phyloP scores from a whole-genome alignment of 2,113 vertebrate genomes.

The Agapornis roseicollis region DNA sequence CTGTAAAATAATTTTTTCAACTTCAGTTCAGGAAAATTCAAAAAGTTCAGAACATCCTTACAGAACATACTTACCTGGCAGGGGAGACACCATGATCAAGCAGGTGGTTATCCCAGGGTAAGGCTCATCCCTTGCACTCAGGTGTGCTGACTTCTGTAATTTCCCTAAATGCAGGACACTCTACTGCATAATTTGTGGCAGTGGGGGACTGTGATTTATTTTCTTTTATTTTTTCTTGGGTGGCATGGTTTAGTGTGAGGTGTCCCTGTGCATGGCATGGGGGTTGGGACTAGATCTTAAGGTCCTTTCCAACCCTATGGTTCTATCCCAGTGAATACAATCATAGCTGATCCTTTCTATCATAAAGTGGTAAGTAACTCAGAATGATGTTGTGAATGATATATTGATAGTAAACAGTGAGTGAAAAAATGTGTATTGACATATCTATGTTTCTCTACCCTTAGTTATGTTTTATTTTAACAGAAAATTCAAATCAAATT shows the following conservation, averaged over 20 bases:
- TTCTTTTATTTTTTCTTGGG: too few relatives aligned
- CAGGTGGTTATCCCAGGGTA: not conserved
- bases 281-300: too few relatives aligned
- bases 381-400: not conserved
- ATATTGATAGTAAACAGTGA: not conserved
- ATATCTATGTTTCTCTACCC: not conserved
- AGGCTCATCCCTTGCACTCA: not conserved
- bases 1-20: not conserved
- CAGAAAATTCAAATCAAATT: not conserved
- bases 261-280: too few relatives aligned
- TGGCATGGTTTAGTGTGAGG: too few relatives aligned
- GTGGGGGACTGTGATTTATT: not conserved
- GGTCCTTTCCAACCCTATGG: too few relatives aligned
- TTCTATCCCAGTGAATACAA: not conserved
- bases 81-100: not conserved
- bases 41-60: not conserved
- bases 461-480: not conserved
- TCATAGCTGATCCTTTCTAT: not conserved
- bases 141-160: not conserved
- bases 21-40: not conserved
- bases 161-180: slow-evolving; percentile 35
- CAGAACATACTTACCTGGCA: not conserved
- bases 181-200: slow-evolving; percentile 31
- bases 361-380: not conserved
- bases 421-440: not conserved